Evolutionary conservation across 2,888 invertebrate species (phyloP), one percentile per base, ranked within the genome.

Genomic region (Trilocha varians): DNA sequence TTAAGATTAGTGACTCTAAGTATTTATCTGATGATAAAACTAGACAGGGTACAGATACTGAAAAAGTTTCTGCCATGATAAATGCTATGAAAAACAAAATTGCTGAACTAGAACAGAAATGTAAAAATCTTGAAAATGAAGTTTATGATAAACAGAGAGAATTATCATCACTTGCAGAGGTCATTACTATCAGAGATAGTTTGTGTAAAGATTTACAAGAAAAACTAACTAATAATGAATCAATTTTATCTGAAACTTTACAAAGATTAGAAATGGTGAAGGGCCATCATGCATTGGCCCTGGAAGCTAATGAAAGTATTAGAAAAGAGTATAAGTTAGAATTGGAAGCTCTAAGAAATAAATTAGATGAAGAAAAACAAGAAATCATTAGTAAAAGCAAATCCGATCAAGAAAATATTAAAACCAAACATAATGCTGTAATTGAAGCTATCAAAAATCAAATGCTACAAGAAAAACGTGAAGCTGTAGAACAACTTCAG

Each of bases 261-360:
- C 78, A 84, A 54, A 70, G 83, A 44, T 64, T 85, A 33, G 84
- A 85, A 64, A 80, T 86, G 80, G 84, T 87, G 1, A 85, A 86
- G 59, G 80, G 83, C 1, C 86, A 86, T 51, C 87, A 86, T 66
- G 75, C 78, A 34, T 59, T 86, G 45, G 86, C 87, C 17, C 46
- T 87, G 46, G 84, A 87, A 57, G 86, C 86, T 3, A 86, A 87
- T 62, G 86, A 86, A 54, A 87, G 85, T 47, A 87, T 87, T 41
- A 63, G 86, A 49, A 65, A 80, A 33, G 86, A 86, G 55, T 86
- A 86, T 47, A 86, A 82, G 65, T 66, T 61, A 13, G 85, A 86
- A 53, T 54, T 85, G 32, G 87, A 87, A 65, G 64, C 70, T 33
- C 55, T 87, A 2, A 85, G 82, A 63, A 39, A 54, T 3, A 85